Percentiles rank a stretch among this genome's conserved stretches.
Evolutionary conservation across 2,888 invertebrate genomes (phyloP).

Genomic region (Prenolepis imparis): DNA sequence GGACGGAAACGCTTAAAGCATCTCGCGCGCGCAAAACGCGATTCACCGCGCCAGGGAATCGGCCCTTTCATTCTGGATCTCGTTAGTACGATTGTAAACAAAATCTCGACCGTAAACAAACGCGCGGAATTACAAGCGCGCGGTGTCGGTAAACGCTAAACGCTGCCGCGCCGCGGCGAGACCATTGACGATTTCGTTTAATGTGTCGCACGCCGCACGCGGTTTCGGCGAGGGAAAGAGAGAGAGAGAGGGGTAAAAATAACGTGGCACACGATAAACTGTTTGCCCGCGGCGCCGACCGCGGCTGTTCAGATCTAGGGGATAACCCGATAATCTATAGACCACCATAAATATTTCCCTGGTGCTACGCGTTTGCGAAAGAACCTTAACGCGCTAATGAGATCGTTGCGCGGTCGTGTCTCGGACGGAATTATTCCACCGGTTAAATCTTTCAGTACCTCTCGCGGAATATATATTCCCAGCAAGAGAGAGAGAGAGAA

Average conservation of each 20-base stretch:
- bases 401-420: slow-evolving; percentile 10
- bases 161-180: slow-evolving; percentile 32
- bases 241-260: slow-evolving; percentile 13
- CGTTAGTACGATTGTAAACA: slow-evolving; percentile 58
- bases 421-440: slow-evolving; percentile 36
- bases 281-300: slow-evolving; percentile 43
- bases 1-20: slow-evolving; percentile 51
- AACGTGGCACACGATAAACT: slow-evolving; percentile 37
- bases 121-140: slow-evolving; percentile 51
- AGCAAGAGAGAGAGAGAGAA: neutral
- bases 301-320: slow-evolving; percentile 44
- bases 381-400: slow-evolving; percentile 37
- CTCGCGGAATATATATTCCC: neutral
- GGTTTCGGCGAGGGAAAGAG: slow-evolving; percentile 1
- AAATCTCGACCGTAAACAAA: slow-evolving; percentile 58
- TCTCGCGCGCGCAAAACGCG: slow-evolving; percentile 52
- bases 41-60: slow-evolving; percentile 42
- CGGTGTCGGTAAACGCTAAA: slow-evolving; percentile 54
- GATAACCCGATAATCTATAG: slow-evolving; percentile 52
- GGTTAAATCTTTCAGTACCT: slow-evolving; percentile 21
- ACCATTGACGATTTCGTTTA: slow-evolving; percentile 54
- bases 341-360: slow-evolving; percentile 47
- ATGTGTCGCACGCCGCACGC: slow-evolving; percentile 49
- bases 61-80: slow-evolving; percentile 56
- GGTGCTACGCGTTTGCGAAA: slow-evolving; percentile 35